Percentiles rank a stretch among this genome's conserved stretches.
Evolutionary conservation across 2,113 vertebrate species (phyloP).

Genomic region (Dendropsophus ebraccatus): DNA sequence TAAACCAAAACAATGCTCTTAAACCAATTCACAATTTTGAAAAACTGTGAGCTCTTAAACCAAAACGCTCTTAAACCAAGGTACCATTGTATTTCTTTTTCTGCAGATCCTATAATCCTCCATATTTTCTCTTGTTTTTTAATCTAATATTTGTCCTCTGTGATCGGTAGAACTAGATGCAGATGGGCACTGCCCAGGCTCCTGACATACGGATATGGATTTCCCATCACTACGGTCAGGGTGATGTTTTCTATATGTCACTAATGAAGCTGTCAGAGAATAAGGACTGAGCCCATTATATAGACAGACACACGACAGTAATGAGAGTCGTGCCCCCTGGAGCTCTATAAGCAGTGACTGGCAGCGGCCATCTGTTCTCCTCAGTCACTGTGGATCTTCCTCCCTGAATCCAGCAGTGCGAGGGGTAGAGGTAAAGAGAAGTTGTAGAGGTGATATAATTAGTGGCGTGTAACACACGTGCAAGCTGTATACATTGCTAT

Average conservation of each 20-base stretch:
- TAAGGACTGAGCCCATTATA: slow-evolving; percentile 25
- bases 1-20: no score
- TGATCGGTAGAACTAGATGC: background rate
- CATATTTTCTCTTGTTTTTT: background rate
- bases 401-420: background rate
- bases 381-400: background rate
- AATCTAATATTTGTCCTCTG: background rate
- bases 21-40: no score
- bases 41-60: no score
- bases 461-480: no score
- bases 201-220: background rate
- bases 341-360: slow-evolving; percentile 19
- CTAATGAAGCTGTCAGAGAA: slow-evolving; percentile 41
- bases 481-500: no score
- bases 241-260: slow-evolving; percentile 9
- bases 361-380: slow-evolving; percentile 43
- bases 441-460: no score
- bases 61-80: no score
- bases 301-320: background rate
- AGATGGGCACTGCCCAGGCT: background rate
- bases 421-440: no score
- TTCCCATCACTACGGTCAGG: background rate
- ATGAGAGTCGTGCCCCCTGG: slow-evolving; percentile 24
- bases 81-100: no score
- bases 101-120: no score